Base-by-base conservation (phyloP, 2,888 invertebrate species). In the Heliconius ismenius region DNA sequence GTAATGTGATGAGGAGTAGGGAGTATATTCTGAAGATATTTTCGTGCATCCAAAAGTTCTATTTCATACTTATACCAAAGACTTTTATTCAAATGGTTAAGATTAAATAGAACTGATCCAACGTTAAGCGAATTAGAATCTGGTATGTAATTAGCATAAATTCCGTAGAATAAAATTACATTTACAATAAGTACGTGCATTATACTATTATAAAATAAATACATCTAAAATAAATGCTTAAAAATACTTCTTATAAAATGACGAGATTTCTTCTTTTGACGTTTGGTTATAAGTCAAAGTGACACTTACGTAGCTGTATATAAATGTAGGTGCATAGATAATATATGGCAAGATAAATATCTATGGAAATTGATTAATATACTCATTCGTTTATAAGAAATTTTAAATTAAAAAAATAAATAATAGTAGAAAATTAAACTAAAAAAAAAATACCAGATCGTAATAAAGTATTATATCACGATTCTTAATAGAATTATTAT, bases 81-180 rank as follows among this genome's bases (percentile, higher is more conserved):
- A 28, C 76, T 80, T 74, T 85, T 90, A 1, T 81, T 75, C 3
- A 85, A 24, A 77, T 92, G 91, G 1, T 78, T 65, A 0, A 73
- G 36, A 10, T 86, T 79, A 78, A 92, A 93, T 67, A 94, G 77
- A 1, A 92, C 91, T 9, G 92, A 88, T 1, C 94, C 92, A 2
- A 93, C 90, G 78, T 92, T 92, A 0, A 83, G 79, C 3, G 84
- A 69, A 43, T 72, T 68, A 74, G 79, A 82, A 81, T 80, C 76
- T 76, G 77, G 77, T 13, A 69, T 58, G 18, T 74, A 76, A 77
- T 76, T 28, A 15, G 78, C 78, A 26, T 73, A 73, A 73, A 79
- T 77, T 82, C 83, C 83, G 73, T 64, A 74, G 43, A 74, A 28
- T 26, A 80, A 68, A 70, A 81, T 63, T 65, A 72, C 10, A 36